Conservation (phyloP, 2,113 vertebrate genomes). For the Lamprologus ornatipinnis region DNA sequence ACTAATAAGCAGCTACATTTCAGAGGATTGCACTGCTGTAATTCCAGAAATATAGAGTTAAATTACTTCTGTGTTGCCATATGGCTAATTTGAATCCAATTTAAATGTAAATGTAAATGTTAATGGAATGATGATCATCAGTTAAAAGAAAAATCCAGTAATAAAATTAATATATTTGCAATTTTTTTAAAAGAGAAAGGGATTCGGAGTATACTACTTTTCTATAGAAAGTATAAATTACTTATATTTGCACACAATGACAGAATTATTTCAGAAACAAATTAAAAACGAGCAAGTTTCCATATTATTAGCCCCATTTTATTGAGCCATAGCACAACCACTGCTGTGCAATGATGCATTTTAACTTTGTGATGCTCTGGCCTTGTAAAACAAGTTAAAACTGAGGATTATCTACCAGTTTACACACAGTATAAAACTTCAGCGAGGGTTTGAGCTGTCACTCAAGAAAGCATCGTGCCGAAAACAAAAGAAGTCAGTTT, state of each 20-base stretch:
- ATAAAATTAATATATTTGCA: background rate
- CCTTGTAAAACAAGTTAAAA: background rate
- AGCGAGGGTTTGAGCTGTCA: background rate
- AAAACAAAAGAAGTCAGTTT: background rate
- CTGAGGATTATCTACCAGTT: fast-evolving
- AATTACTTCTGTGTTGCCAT: background rate
- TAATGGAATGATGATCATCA: background rate
- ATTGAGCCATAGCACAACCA: background rate
- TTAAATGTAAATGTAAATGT: background rate
- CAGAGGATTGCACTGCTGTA: background rate
- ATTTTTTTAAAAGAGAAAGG: background rate
- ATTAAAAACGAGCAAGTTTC: background rate
- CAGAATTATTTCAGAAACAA: background rate
- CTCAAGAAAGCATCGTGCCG: background rate
- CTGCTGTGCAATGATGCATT: background rate
- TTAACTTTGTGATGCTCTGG: background rate
- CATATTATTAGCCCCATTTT: background rate
- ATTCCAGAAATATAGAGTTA: background rate
- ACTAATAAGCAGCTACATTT: background rate
- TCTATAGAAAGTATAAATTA: background rate
- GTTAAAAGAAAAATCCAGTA: background rate
- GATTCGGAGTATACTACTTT: background rate
- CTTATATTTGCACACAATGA: background rate
- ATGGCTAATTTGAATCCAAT: background rate
- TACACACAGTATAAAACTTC: background rate